Evolutionary conservation across 2,113 vertebrate genomes (phyloP).

Genomic region (Ancistrus triradiatus): DNA sequence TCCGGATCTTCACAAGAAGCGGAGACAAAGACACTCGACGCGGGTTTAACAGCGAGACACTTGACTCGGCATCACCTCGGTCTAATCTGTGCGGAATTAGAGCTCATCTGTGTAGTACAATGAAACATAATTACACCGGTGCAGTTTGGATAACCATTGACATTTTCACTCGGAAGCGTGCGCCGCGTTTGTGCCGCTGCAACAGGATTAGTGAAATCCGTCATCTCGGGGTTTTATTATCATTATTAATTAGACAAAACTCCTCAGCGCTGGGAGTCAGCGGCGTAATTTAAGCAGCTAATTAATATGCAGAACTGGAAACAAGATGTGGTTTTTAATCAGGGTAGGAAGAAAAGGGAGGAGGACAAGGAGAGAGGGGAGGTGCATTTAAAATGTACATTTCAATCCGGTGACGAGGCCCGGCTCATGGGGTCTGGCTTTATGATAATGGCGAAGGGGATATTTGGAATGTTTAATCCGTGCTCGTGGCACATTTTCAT

Average conservation of each 20-base stretch:
- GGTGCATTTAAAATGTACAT: slow-evolving; percentile 48
- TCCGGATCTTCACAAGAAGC: too few relatives aligned
- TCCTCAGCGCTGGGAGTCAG: slow-evolving; percentile 54
- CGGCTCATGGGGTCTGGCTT: slow-evolving; percentile 39
- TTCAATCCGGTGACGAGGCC: slow-evolving; percentile 49
- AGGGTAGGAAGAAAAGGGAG: slow-evolving; percentile 36
- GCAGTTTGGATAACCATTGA: slow-evolving; percentile 51
- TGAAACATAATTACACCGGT: slow-evolving; percentile 50
- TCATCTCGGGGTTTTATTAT: slow-evolving; percentile 54
- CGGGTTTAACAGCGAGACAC: slow-evolving; percentile 38
- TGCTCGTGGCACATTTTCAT: slow-evolving; percentile 44
- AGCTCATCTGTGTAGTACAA: slow-evolving; percentile 43
- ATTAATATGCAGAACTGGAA: slow-evolving; percentile 56
- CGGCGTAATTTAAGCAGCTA: slow-evolving; percentile 52
- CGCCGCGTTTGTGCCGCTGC: slow-evolving; percentile 42
- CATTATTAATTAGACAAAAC: slow-evolving; percentile 55
- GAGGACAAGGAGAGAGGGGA: slow-evolving; percentile 43
- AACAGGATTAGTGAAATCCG: slow-evolving; percentile 56
- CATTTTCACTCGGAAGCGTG: slow-evolving; percentile 52
- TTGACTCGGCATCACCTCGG: slow-evolving; percentile 35
- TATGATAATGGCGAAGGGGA: slow-evolving; percentile 36
- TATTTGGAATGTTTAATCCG: slow-evolving; percentile 47
- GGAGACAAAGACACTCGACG: too few relatives aligned
- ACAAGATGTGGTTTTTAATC: slow-evolving; percentile 55
- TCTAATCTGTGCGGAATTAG: slow-evolving; percentile 46